Conservation (phyloP, 2,888 invertebrate genomes). For the Epistrophe eligans region DNA sequence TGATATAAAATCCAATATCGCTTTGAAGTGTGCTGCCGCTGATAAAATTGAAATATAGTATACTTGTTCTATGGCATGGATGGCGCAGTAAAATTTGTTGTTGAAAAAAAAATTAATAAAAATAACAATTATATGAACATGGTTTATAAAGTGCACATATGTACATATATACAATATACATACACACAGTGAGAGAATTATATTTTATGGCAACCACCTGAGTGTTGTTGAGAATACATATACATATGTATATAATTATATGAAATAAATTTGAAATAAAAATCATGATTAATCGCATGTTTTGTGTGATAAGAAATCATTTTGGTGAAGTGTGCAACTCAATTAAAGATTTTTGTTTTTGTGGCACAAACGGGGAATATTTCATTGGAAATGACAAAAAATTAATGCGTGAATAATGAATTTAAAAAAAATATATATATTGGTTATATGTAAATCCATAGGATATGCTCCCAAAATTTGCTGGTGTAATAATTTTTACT, state of each 20-base stretch:
- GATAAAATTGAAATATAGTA: slow-evolving; percentile 46
- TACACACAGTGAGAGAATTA: not conserved
- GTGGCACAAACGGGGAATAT: not conserved
- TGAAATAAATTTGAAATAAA: slow-evolving; percentile 39
- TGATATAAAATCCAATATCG: slow-evolving; percentile 39
- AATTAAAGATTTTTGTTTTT: not conserved
- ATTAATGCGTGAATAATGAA: not conserved
- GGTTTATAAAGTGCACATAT: slow-evolving; percentile 20
- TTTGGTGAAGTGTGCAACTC: slow-evolving; percentile 68
- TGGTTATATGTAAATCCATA: too few relatives aligned
- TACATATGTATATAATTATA: not conserved
- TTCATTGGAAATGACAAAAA: not conserved
- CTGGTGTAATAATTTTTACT: too few relatives aligned
- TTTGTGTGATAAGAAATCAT: slow-evolving; percentile 33
- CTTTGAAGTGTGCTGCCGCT: slow-evolving; percentile 55
- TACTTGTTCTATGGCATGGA: slow-evolving; percentile 41
- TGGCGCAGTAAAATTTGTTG: slow-evolving; percentile 51
- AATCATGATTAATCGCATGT: slow-evolving; percentile 64
- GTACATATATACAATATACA: not conserved
- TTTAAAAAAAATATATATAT: too few relatives aligned
- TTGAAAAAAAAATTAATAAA: slow-evolving; percentile 22
- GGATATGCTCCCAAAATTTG: too few relatives aligned
- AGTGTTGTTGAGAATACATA: slow-evolving; percentile 6
- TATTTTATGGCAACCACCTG: slow-evolving; percentile 65
- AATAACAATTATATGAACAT: slow-evolving; percentile 38